Evolutionary conservation across 2,888 invertebrate genomes (phyloP).

Genomic region (Athrips mouffetella): DNA sequence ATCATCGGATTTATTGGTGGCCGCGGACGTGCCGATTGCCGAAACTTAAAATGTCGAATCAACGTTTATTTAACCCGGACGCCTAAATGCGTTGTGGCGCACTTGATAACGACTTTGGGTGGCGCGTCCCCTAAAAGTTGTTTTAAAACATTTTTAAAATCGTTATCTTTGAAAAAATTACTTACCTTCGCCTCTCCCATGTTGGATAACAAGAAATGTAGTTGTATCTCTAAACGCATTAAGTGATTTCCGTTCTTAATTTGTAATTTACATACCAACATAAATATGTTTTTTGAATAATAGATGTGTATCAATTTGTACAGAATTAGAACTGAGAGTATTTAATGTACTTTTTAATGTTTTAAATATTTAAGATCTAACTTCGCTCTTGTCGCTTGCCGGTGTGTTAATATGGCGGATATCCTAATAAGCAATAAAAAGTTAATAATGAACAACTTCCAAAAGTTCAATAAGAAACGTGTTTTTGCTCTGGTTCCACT

Average conservation of each 20-base stretch:
- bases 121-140: slow-evolving; percentile 51
- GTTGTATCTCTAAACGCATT: slow-evolving; percentile 47
- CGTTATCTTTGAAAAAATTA: slow-evolving; percentile 48
- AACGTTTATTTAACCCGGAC: slow-evolving; percentile 53
- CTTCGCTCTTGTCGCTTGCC: no score
- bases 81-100: slow-evolving; percentile 58
- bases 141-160: slow-evolving; percentile 28
- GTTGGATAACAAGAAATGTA: slow-evolving; percentile 40
- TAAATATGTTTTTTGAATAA: slow-evolving; percentile 1
- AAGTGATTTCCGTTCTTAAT: slow-evolving; percentile 44
- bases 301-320: slow-evolving; percentile 10
- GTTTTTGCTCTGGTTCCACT: no score
- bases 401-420: no score
- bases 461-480: no score
- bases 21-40: slow-evolving; percentile 46
- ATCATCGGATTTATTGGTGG: slow-evolving; percentile 70
- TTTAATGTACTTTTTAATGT: neutral
- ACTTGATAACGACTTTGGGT: slow-evolving; percentile 67
- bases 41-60: slow-evolving; percentile 62
- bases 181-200: slow-evolving; percentile 33
- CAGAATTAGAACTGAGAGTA: neutral
- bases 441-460: no score
- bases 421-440: no score
- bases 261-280: slow-evolving; percentile 29
- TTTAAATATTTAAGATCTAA: no score